These are phyloP conservation scores for Cataglyphis cursor DNA, from an alignment of 2,888 invertebrate species.

Conservation along the genomic window DNA sequence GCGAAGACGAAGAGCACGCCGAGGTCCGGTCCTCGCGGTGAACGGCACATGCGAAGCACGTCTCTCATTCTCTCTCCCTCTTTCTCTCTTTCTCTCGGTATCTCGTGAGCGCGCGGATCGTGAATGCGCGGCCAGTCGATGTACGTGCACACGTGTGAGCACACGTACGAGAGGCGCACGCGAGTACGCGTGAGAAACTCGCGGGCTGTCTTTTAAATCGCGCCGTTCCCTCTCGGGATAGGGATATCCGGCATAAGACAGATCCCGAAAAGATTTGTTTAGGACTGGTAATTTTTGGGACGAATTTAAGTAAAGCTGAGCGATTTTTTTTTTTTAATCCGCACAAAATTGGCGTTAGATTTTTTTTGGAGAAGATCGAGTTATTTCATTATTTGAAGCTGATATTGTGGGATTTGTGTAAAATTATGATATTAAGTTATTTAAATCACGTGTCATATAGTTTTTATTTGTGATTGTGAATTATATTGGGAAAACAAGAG, in stretches of 20 bases:
- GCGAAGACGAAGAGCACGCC: constrained; percentile 64
- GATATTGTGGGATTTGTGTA: constrained; percentile 12
- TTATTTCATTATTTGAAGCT: neutral
- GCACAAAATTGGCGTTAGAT: neutral
- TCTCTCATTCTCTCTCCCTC: constrained; percentile 36
- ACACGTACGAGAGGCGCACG: constrained; percentile 61
- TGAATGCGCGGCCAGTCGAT: constrained; percentile 68
- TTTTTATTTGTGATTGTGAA: constrained; percentile 7
- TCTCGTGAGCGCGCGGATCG: constrained; percentile 52
- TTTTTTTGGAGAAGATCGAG: neutral
- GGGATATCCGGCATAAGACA: neutral
- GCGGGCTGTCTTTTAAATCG: constrained; percentile 36
- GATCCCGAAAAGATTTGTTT: neutral
- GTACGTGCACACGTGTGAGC: constrained; percentile 76
- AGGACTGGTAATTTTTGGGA: neutral
- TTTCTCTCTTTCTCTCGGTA: constrained; percentile 14
- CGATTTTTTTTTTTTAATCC: neutral
- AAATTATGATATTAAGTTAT: neutral
- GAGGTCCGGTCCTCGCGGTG: constrained; percentile 58
- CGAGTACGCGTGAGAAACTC: constrained; percentile 64
- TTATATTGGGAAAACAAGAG: neutral
- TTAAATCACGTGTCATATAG: neutral
- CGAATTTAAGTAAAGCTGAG: neutral
- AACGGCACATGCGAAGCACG: constrained; percentile 77
- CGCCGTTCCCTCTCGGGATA: constrained; percentile 21